Evolutionary conservation across 2,888 invertebrate genomes (phyloP), one percentile per base, ranked within the genome.

Genomic region (Parelbella ahira): DNA sequence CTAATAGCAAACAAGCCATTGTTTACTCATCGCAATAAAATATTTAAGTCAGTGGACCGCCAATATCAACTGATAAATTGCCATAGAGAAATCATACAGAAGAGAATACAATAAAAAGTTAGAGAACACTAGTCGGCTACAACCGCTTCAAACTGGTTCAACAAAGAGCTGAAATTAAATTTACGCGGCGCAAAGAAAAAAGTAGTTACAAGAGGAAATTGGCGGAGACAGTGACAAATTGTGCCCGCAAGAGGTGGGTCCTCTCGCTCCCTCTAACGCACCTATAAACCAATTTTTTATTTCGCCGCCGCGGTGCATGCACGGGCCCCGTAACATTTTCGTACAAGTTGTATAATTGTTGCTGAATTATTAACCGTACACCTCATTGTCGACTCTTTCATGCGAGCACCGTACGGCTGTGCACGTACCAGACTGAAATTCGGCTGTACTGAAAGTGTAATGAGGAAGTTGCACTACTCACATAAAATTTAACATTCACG

Each of bases 131-230:
- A 63, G 59, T 55, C 53, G 52, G 59, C 58, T 65, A 66, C 64
- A 70, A 67, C 65, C 64, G 61, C 65, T 78, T 66, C 65, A 67
- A 74, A 73, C 68, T 63, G 60, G 63, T 78, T 72, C 68, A 72
- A 78, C 79, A 78, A 76, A 79, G 73, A 76, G 61, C 69, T 79
- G 65, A 83, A 86, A 84, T 84, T 84, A 80, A 84, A 86, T 84
- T 84, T 83, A 81, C 79, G 79, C 76, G 74, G 70, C 65, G 76
- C 71, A 78, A 81, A 79, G 80, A 86, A 83, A 86, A 83, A 86
- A 82, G 83, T 84, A 83, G 81, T 84, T 84, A 81, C 82, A 74
- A 74, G 77, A 69, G 80, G 77, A 86, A 86, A 86, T 84, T 86
- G 82, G 76, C 70, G 75, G 71, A 73, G 86, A 86, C 86, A 83